Evolutionary conservation across 2,113 vertebrate genomes (phyloP).

Genomic region (Corythoichthys intestinalis): DNA sequence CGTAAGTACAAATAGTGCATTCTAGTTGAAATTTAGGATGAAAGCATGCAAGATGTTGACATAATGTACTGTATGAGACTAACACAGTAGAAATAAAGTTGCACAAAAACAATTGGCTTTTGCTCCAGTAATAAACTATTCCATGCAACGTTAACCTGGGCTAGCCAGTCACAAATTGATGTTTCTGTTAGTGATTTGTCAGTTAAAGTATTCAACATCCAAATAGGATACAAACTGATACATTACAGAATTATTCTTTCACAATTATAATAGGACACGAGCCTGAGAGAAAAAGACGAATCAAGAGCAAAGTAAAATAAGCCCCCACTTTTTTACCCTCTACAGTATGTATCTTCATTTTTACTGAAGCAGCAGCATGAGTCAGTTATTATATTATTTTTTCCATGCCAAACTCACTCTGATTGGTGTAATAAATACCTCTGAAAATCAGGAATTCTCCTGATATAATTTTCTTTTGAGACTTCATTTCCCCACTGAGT

Average conservation of each 20-base stretch:
- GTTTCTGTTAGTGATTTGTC: constrained; percentile 48
- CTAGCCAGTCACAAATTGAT: not conserved
- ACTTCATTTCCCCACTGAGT: constrained; percentile 15
- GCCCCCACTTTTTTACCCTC: constrained; percentile 5
- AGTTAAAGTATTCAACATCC: constrained; percentile 79
- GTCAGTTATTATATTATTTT: constrained; percentile 14
- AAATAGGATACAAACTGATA: constrained; percentile 85
- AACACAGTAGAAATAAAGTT: not conserved
- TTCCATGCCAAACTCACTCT: constrained; percentile 17
- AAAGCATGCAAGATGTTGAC: not conserved
- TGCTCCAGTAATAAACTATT: constrained; percentile 4
- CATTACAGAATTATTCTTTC: constrained; percentile 74
- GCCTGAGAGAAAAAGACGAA: constrained; percentile 23
- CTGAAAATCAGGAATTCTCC: constrained; percentile 22
- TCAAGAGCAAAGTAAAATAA: constrained; percentile 9
- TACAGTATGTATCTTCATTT: constrained; percentile 8
- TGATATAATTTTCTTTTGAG: constrained; percentile 15
- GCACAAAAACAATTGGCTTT: constrained; percentile 6
- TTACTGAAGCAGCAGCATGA: constrained; percentile 5
- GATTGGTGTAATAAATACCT: constrained; percentile 29
- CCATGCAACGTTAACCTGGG: constrained; percentile 20
- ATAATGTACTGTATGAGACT: not conserved
- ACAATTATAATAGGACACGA: constrained; percentile 51
- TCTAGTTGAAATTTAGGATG: not conserved
- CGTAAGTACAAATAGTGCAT: constrained; percentile 76